phyloP scores from a whole-genome alignment of 2,888 invertebrate genomes.

The Cremastinae sp. region DNA sequence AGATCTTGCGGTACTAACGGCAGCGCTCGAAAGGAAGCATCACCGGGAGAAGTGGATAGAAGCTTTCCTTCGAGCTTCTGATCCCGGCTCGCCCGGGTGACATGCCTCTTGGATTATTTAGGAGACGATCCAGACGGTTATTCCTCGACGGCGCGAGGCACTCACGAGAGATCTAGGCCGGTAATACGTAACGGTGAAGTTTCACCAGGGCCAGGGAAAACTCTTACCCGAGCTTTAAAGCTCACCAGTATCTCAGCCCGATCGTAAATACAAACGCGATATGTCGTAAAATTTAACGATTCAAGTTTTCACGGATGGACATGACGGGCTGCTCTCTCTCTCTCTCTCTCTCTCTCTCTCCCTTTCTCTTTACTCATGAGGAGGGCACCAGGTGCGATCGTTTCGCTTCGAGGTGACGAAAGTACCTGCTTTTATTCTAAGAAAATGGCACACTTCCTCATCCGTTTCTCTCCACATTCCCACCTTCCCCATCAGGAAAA shows the following conservation, averaged over 20 bases:
- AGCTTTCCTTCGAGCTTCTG: constrained; percentile 30
- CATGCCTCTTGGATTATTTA: constrained; percentile 32
- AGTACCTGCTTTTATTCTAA: constrained; percentile 55
- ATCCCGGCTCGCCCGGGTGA: constrained; percentile 11
- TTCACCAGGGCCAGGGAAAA: constrained; percentile 10
- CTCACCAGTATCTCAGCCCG: constrained; percentile 20
- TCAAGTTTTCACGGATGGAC: constrained; percentile 62
- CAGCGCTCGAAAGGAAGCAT: constrained; percentile 12
- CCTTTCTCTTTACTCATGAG: neutral
- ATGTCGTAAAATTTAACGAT: constrained; percentile 71
- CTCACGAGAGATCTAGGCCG: constrained; percentile 43
- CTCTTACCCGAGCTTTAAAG: constrained; percentile 45
- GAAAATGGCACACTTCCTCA: constrained; percentile 36
- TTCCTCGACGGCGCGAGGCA: constrained; percentile 43
- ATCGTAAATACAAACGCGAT: constrained; percentile 68
- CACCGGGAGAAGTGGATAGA: constrained; percentile 26
- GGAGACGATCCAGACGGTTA: constrained; percentile 43
- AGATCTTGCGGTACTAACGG: constrained; percentile 31
- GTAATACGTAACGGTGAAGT: constrained; percentile 34
- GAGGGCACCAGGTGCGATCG: constrained; percentile 34
- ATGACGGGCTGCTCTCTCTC: constrained; percentile 1
- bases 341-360: neutral
- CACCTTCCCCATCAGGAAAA: neutral
- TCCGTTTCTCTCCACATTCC: neutral
- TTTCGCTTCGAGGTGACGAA: constrained; percentile 61